Evolutionary conservation across 2,797 vertebrate species (phyloP).

Genomic region (Coendou prehensilis): DNA sequence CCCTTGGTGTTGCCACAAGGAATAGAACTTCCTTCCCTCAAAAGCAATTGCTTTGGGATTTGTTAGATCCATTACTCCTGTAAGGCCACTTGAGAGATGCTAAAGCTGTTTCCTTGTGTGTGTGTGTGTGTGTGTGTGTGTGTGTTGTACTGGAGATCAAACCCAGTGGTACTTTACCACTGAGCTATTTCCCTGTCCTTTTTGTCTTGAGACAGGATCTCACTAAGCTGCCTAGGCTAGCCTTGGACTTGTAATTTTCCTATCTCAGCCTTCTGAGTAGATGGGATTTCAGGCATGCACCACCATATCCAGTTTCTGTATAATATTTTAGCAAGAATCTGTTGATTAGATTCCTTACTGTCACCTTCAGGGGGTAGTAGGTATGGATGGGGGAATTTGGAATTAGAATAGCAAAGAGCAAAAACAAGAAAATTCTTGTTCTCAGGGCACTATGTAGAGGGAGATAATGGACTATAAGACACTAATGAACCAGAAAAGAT

Average conservation of each 20-base stretch:
- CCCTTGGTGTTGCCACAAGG: neutral
- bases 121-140: neutral
- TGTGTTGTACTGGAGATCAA: neutral
- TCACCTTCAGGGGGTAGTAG: neutral
- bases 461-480: neutral
- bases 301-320: neutral
- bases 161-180: neutral
- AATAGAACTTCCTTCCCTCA: neutral
- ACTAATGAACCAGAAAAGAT: slow-evolving; percentile 7
- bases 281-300: neutral
- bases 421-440: neutral
- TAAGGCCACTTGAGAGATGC: neutral
- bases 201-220: neutral
- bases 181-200: neutral
- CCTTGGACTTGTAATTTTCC: neutral
- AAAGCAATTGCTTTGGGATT: neutral
- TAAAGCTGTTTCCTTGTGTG: neutral
- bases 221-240: neutral
- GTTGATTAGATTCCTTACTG: neutral
- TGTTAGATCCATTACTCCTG: neutral
- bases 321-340: slow-evolving; percentile 15
- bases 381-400: neutral
- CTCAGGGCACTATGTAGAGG: neutral
- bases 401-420: neutral
- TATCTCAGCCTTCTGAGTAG: neutral